phyloP scores from a whole-genome alignment of 2,113 vertebrate species.

The Lipophrys pholis region DNA sequence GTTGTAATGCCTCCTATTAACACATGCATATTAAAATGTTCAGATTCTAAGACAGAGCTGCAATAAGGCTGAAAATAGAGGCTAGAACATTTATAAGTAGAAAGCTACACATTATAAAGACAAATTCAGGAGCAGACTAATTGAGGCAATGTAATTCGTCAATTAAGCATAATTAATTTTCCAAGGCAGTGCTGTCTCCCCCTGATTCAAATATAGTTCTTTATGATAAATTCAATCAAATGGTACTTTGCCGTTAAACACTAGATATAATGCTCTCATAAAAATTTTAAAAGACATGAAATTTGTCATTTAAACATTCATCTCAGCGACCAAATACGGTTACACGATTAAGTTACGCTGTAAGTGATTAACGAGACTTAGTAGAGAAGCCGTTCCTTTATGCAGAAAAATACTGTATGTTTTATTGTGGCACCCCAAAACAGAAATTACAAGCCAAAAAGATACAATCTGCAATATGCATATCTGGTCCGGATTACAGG shows the following conservation, averaged over 20 bases:
- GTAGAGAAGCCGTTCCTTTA: constrained; percentile 38
- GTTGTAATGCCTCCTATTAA: constrained; percentile 75
- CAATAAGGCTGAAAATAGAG: constrained; percentile 80
- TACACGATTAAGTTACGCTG: constrained; percentile 78
- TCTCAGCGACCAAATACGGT: constrained; percentile 78
- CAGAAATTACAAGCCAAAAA: constrained; percentile 13
- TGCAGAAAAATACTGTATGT: constrained; percentile 27
- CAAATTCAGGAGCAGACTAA: constrained; percentile 82
- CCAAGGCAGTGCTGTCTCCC: constrained; percentile 68
- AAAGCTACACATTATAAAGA: constrained; percentile 81
- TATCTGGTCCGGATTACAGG: constrained; percentile 11
- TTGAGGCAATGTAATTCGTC: constrained; percentile 83
- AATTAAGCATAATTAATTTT: constrained; percentile 85
- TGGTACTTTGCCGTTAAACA: constrained; percentile 87
- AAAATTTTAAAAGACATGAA: constrained; percentile 81
- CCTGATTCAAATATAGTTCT: constrained; percentile 88
- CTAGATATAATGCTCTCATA: constrained; percentile 84
- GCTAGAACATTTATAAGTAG: constrained; percentile 77
- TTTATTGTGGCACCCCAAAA: not conserved
- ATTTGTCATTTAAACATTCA: constrained; percentile 83
- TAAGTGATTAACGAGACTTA: constrained; percentile 67
- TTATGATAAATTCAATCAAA: constrained; percentile 89
- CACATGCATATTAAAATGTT: constrained; percentile 77
- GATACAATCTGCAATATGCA: constrained; percentile 22
- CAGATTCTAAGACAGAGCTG: constrained; percentile 66